Evolutionary conservation across 2,113 vertebrate genomes (phyloP), one percentile per base, ranked within the genome.

Genomic region (Protobothrops mucrosquamatus): DNA sequence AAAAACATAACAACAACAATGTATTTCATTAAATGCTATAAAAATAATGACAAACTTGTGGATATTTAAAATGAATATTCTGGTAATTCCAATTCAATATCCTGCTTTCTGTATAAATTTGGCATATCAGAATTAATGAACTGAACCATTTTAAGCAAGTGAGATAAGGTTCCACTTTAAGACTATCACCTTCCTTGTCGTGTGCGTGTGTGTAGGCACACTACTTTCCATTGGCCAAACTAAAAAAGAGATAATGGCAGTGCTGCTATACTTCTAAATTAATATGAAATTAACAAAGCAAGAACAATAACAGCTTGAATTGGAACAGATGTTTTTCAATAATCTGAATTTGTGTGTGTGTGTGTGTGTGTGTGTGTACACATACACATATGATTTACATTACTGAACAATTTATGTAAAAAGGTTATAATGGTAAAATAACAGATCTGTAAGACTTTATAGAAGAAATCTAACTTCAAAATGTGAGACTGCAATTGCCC

Each of bases 221-320:
- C 92, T 14, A 1, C 89, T 92, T 93, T 90, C 95, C 57, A 29
- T 95, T 94, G 96, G 93, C 92, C 95, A 95, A 97, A 95, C 97
- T 97, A 97, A 91, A 56, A 93, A 55, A 39, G 96, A 97, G 57
- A 89, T 89, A 94, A 93, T 93, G 87, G 59, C 91, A 93, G 92
- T 90, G 88, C 69, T 81, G 69, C 69, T 39, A 92, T 89, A 96
- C 89, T 90, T 95, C 86, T 0, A 0, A 96, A 96, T 91, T 64
- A 64, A 57, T 91, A 34, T 64, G 89, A 92, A 94, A 97, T 98
- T 96, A 97, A 96, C 97, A 96, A 96, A 88, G 90, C 64, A 39
- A 46, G 51, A 91, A 94, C 94, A 94, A 87, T 96, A 96, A 97
- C 97, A 97, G 92, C 69, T 93, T 95, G 94, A 95, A 94, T 93